Evolutionary conservation across 1,140 invertebrate genomes (phyloP).

Genomic region (Nylanderia fulva): DNA sequence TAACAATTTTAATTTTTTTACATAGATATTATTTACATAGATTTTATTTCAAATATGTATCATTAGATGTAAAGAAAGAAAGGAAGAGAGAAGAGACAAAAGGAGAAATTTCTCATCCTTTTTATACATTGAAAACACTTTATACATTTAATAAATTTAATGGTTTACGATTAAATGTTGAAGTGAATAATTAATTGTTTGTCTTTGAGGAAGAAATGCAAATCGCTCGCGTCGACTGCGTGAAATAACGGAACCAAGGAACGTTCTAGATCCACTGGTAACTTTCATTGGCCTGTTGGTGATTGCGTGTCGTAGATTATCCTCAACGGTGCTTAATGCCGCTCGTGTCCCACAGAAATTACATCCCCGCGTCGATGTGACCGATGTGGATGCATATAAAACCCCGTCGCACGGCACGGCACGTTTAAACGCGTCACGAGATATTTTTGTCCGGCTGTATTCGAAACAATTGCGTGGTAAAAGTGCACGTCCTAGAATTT

Average conservation of each 20-base stretch:
- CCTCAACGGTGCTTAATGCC: conserved; percentile 58
- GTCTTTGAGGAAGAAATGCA: background rate
- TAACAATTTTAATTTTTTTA: conserved; percentile 11
- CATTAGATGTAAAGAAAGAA: background rate
- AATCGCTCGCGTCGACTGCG: background rate
- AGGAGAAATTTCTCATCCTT: background rate
- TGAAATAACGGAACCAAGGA: conserved; percentile 8
- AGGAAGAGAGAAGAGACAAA: too few relatives aligned
- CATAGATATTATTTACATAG: background rate
- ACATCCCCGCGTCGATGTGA: conserved; percentile 35
- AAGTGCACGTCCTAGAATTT: conserved; percentile 46
- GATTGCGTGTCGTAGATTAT: conserved; percentile 60
- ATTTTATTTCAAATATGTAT: too few relatives aligned
- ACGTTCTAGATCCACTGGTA: conserved; percentile 33
- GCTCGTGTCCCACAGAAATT: conserved; percentile 56
- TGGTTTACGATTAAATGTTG: background rate
- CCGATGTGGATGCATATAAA: conserved; percentile 50
- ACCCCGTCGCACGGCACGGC: conserved; percentile 11
- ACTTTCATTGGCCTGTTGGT: conserved; percentile 55
- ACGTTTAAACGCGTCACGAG: conserved; percentile 47
- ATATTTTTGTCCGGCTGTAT: conserved; percentile 38
- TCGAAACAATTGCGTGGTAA: conserved; percentile 51
- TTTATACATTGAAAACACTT: background rate
- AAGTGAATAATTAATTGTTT: conserved; percentile 25
- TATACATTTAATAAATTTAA: conserved; percentile 22